Conservation (phyloP, 2,888 invertebrate species). For the Margaritifera margaritifera region DNA sequence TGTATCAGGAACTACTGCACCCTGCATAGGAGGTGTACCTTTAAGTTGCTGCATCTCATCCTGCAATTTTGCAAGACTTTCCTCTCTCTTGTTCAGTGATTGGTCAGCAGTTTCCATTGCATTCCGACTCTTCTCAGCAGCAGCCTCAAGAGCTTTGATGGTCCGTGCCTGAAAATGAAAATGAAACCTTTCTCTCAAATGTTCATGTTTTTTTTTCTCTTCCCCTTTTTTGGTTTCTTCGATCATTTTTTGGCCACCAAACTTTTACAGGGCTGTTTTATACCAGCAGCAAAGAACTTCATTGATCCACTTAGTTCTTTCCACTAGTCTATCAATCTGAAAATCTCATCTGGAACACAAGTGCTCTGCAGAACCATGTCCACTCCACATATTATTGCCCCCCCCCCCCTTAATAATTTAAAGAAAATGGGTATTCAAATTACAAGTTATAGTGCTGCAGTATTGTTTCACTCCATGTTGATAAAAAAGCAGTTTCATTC, state of each 20-base stretch:
- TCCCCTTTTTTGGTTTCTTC: neutral
- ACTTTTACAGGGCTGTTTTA: too few species aligned
- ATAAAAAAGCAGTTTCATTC: too few species aligned
- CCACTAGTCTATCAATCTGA: too few species aligned
- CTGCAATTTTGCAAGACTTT: conserved; percentile 39
- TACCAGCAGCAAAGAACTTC: too few species aligned
- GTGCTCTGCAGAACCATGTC: too few species aligned
- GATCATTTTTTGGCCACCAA: neutral
- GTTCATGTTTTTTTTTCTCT: neutral
- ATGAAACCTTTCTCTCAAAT: neutral
- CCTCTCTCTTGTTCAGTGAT: conserved; percentile 46
- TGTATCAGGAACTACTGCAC: conserved; percentile 26
- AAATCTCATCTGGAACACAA: too few species aligned
- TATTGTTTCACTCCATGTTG: too few species aligned
- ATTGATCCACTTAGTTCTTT: too few species aligned
- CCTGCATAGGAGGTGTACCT: conserved; percentile 37
- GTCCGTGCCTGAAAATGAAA: conserved; percentile 46
- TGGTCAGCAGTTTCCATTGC: conserved; percentile 59
- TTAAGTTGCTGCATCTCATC: conserved; percentile 43
- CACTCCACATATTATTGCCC: too few species aligned
- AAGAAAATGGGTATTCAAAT: too few species aligned
- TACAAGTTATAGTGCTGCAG: too few species aligned
- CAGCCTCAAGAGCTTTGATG: conserved; percentile 75
- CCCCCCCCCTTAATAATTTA: too few species aligned
- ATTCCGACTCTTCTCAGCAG: conserved; percentile 54